phyloP scores from a whole-genome alignment of 2,113 vertebrate genomes.

The Malurus melanocephalus region DNA sequence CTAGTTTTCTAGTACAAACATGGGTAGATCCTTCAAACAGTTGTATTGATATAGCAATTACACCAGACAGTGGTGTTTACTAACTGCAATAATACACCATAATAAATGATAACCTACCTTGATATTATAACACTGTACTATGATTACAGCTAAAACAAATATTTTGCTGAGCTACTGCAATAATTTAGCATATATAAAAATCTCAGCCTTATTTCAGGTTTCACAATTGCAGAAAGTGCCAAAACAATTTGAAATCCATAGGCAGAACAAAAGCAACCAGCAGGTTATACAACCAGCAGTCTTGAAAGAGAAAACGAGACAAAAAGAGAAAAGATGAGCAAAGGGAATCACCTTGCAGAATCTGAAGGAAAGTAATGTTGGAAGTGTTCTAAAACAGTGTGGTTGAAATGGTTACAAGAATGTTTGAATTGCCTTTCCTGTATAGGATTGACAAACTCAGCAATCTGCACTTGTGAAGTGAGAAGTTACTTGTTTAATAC shows the following conservation, averaged over 20 bases:
- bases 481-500: not conserved
- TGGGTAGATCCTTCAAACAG: not conserved
- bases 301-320: not conserved
- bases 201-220: not conserved
- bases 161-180: constrained; percentile 9
- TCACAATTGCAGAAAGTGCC: not conserved
- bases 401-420: not conserved
- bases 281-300: not conserved
- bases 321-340: not conserved
- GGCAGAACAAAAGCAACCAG: constrained; percentile 20
- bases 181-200: not conserved
- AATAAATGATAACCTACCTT: constrained; percentile 3
- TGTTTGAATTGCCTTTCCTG: not conserved
- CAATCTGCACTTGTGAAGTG: not conserved
- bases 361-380: not conserved
- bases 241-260: not conserved
- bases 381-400: not conserved
- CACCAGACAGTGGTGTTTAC: constrained; percentile 7
- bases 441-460: not conserved
- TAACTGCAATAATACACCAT: not conserved
- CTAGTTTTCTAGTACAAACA: constrained; percentile 29
- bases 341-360: not conserved
- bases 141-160: constrained; percentile 36
- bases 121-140: not conserved
- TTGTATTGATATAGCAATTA: constrained; percentile 3